Conservation (phyloP, 2,888 invertebrate species). For the Sclerodermus sp. region DNA sequence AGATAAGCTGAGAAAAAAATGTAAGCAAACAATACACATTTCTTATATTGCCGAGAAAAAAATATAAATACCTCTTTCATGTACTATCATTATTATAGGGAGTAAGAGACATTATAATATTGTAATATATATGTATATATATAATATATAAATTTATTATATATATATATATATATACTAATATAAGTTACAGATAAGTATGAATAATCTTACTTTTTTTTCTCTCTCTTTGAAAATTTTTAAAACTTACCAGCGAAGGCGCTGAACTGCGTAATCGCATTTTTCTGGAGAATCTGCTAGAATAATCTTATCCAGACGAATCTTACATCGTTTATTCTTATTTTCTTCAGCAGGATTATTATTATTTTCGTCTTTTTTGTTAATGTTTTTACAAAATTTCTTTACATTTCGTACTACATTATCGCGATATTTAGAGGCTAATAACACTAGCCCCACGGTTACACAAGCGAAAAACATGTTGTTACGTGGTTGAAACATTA, state of each 20-base stretch:
- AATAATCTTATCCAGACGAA: conserved; percentile 45
- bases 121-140: too few relatives aligned
- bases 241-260: conserved; percentile 47
- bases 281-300: conserved; percentile 51
- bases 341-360: conserved; percentile 12
- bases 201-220: too few relatives aligned
- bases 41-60: too few relatives aligned
- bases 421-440: conserved; percentile 52
- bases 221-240: not conserved
- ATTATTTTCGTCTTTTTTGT: conserved; percentile 9
- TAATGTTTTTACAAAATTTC: conserved; percentile 43
- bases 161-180: too few relatives aligned
- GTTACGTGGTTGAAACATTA: conserved; percentile 37
- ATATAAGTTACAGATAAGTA: too few relatives aligned
- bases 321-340: conserved; percentile 25
- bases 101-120: too few relatives aligned
- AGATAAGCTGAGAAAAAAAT: not conserved
- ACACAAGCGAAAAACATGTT: conserved; percentile 52
- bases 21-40: too few relatives aligned
- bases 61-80: too few relatives aligned
- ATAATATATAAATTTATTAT: too few relatives aligned
- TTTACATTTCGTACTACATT: conserved; percentile 49
- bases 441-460: conserved; percentile 49
- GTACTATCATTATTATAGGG: too few relatives aligned
- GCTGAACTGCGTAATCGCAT: conserved; percentile 53